Evolutionary conservation across 2,888 invertebrate genomes (phyloP).

Genomic region (Plusia festucae): DNA sequence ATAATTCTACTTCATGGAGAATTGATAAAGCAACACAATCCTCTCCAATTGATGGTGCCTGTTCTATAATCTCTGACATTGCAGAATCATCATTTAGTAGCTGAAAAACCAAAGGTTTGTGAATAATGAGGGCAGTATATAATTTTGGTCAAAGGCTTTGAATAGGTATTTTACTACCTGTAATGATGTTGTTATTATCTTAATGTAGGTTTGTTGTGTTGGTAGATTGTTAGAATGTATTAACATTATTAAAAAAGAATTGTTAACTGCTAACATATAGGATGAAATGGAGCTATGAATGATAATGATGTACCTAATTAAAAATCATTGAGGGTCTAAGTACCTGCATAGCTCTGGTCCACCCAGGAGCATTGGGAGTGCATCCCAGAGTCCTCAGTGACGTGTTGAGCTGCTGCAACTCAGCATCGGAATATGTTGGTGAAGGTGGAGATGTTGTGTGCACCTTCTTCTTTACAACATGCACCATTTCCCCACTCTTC

Average conservation of each 20-base stretch:
- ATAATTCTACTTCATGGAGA: slow-evolving; percentile 93
- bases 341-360: slow-evolving; percentile 92
- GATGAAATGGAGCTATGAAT: no score
- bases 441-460: slow-evolving; percentile 72
- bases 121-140: background rate
- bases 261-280: no score
- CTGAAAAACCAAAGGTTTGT: slow-evolving; percentile 60
- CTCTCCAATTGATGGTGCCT: slow-evolving; percentile 91
- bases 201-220: no score
- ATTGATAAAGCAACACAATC: slow-evolving; percentile 93
- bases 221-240: no score
- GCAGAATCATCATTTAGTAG: slow-evolving; percentile 82
- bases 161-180: no score
- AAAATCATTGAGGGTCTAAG: background rate
- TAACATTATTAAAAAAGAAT: no score
- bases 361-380: slow-evolving; percentile 89
- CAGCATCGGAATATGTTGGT: slow-evolving; percentile 88
- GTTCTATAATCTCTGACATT: slow-evolving; percentile 92
- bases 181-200: no score
- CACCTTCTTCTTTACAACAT: slow-evolving; percentile 87
- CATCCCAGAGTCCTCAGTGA: slow-evolving; percentile 90
- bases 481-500: slow-evolving; percentile 88
- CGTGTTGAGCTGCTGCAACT: slow-evolving; percentile 90
- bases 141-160: no score
- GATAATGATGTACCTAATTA: no score